These are phyloP conservation scores for Lasioglossum pauxillum DNA, from an alignment of 2,888 invertebrate species.

Conservation along the genomic window DNA sequence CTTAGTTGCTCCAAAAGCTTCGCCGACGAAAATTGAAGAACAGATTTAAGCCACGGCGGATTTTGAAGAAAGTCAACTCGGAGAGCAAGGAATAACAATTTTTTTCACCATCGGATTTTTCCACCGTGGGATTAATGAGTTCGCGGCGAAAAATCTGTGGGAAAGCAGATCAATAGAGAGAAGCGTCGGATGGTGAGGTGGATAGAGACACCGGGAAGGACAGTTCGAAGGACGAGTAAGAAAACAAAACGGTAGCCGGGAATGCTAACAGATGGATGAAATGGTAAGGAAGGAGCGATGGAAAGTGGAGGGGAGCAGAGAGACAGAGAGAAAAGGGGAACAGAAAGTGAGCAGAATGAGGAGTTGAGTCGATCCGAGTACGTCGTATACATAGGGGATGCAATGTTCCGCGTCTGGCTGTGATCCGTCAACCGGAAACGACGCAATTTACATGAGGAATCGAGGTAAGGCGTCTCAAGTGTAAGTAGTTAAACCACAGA, in stretches of 20 bases:
- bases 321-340: neutral
- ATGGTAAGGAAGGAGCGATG: neutral
- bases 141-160: neutral
- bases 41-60: neutral
- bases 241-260: constrained; percentile 22
- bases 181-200: neutral
- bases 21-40: neutral
- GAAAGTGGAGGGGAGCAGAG: neutral
- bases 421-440: constrained; percentile 81
- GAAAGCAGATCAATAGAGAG: neutral
- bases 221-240: constrained; percentile 17
- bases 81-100: neutral
- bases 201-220: neutral
- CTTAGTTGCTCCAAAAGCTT: neutral
- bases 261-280: constrained; percentile 4
- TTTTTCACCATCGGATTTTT: neutral
- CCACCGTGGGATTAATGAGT: neutral
- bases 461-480: constrained; percentile 73
- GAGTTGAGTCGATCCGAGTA: constrained; percentile 63
- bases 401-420: constrained; percentile 77
- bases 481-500: constrained; percentile 76
- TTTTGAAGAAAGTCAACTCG: neutral
- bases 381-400: constrained; percentile 67
- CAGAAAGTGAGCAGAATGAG: constrained; percentile 23
- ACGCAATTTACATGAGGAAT: constrained; percentile 81